Base-by-base conservation (phyloP, 2,888 invertebrate genomes). In the Gortyna flavago region DNA sequence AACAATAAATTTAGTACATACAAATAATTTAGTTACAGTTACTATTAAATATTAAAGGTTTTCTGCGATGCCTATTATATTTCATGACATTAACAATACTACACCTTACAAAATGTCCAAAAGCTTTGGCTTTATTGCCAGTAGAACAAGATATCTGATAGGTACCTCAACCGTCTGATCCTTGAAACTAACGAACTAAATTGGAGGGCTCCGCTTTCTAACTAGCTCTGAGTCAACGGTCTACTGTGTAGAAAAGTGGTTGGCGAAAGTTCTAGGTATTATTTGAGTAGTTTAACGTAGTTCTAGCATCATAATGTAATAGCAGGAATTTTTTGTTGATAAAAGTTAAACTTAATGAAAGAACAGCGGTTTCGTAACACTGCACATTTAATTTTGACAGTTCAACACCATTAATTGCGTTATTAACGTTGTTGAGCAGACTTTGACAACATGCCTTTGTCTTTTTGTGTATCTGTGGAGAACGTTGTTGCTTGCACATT, bases 181-280 rank as follows among this genome's bases (percentile, higher is more conserved):
- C 76, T 61, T 67, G 41, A 32, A 61, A 41, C 48, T 77, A 61
- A 61, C 48, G 38, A 77, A 59, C 66, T 38, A 66, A 77, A 61
- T 77, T 76, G n/a, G 66, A 59, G 73, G 35, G 32, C 59, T 77
- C 32, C 11, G 7, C 32, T 77, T 76, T 61, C 77, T 77, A 67
- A 77, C 77, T 32, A 51, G 11, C 11, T 1, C 21, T 77, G n/a
- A 41, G 77, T 77, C 67, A 77, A n/a, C 59, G 8, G 66, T 76
- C 25, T 32, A 41, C 2, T 66, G 29, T 21, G n/a, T 76, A 11
- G 21, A 21, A n/a, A 21, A 21, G 25, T 18, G 35, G 21, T 59
- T 29, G 21, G 25, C 18, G 35, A 0, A 38, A 57, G 16, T 44
- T 51, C 6, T 41, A 25, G 16, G 35, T 11, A 32, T 41, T 41